A percentile compares a stretch with the other conserved stretches of the same genome.
These are phyloP conservation scores for Schizothorax lantsangensis DNA, from an alignment of 2,797 vertebrate genomes.

Conservation along the genomic window DNA sequence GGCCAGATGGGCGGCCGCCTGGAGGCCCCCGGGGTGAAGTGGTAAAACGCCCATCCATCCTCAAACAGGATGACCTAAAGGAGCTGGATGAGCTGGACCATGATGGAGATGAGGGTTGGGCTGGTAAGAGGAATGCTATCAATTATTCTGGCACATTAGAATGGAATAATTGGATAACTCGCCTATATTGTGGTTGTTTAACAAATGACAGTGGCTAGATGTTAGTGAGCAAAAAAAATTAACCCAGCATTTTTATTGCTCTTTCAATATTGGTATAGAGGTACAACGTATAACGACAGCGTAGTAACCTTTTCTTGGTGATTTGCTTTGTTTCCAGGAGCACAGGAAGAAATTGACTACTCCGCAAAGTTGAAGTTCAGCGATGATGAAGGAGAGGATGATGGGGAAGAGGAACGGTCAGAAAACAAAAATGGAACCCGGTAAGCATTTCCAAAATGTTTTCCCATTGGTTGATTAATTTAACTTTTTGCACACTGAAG, in stretches of 20 bases:
- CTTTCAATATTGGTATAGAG: not conserved
- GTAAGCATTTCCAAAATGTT: constrained; percentile 63
- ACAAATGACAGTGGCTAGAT: not conserved
- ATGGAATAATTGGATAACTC: not conserved
- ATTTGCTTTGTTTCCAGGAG: constrained; percentile 73
- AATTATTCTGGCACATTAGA: not conserved
- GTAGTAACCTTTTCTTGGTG: not conserved
- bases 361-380: constrained; percentile 96
- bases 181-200: not conserved
- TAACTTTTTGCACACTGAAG: not conserved
- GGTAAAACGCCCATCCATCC: constrained; percentile 91
- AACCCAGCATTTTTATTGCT: not conserved
- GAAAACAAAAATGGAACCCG: constrained; percentile 75
- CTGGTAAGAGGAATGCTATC: constrained; percentile 75
- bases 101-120: constrained; percentile 94
- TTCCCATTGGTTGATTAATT: not conserved
- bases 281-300: not conserved
- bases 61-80: constrained; percentile 94
- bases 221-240: not conserved
- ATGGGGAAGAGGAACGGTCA: constrained; percentile 83
- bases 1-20: constrained; percentile 73
- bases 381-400: constrained; percentile 92
- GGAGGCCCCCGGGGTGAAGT: constrained; percentile 81
- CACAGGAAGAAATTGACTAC: constrained; percentile 97
- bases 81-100: constrained; percentile 91